phyloP scores from a whole-genome alignment of 2,113 vertebrate species.

The Stictonetta naevosa region DNA sequence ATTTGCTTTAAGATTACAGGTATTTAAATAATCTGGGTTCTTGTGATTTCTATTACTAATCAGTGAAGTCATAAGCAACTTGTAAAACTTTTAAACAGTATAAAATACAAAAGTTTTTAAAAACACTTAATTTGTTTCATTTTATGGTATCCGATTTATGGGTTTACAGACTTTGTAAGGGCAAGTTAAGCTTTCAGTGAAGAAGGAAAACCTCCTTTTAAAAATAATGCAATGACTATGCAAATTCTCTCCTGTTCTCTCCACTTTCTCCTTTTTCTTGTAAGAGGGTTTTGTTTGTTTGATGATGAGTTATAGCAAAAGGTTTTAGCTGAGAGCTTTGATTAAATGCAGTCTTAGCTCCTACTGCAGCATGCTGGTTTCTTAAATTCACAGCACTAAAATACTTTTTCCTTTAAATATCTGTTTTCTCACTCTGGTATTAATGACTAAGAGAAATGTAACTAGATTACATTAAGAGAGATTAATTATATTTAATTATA shows the following conservation, averaged over 20 bases:
- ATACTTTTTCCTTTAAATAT: background rate
- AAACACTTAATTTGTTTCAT: background rate
- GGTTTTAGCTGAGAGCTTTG: background rate
- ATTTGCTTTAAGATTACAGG: background rate
- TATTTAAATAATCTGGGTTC: background rate
- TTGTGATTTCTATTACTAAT: background rate
- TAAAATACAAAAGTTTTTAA: background rate
- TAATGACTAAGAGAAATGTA: background rate
- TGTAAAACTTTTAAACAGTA: background rate
- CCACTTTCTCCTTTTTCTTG: background rate
- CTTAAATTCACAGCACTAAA: background rate
- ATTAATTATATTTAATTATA: background rate
- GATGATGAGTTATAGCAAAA: background rate
- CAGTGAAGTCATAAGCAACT: accelerated
- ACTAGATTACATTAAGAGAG: background rate
- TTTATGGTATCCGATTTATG: background rate
- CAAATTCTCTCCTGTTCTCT: background rate
- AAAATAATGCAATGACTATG: background rate
- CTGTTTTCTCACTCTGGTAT: background rate
- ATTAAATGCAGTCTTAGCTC: background rate
- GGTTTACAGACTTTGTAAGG: background rate
- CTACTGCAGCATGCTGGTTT: background rate
- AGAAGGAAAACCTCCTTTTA: background rate
- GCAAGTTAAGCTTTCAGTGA: background rate
- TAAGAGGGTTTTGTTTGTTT: background rate